Evolutionary conservation across 1,140 invertebrate genomes (phyloP).

Genomic region (Drosophila melanogaster): Release_6_plus_ISO1_MT NT_033779.5:8561001-8561500

Average conservation of each 20-base stretch:
- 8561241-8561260: too few species aligned
- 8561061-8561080: conserved; percentile 67
- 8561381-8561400: conserved; percentile 9
- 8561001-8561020: conserved; percentile 77
- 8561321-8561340: too few species aligned
- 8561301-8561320: too few species aligned
- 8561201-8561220: not conserved
- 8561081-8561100: conserved; percentile 66
- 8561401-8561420: not conserved
- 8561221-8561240: too few species aligned
- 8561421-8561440: conserved; percentile 2
- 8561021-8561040: conserved; percentile 21
- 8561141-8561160: not conserved
- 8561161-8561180: not conserved
- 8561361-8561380: not conserved
- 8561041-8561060: conserved; percentile 60
- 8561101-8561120: conserved; percentile 67
- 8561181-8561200: conserved; percentile 48
- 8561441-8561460: conserved; percentile 1
- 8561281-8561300: too few species aligned
- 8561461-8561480: conserved; percentile 70
- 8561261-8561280: too few species aligned
- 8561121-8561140: conserved; percentile 49
- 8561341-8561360: too few species aligned
- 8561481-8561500: conserved; percentile 76